These are phyloP conservation scores for Apodemus speciosus DNA, from an alignment of 2,113 vertebrate genomes.

Conservation along the genomic window DNA sequence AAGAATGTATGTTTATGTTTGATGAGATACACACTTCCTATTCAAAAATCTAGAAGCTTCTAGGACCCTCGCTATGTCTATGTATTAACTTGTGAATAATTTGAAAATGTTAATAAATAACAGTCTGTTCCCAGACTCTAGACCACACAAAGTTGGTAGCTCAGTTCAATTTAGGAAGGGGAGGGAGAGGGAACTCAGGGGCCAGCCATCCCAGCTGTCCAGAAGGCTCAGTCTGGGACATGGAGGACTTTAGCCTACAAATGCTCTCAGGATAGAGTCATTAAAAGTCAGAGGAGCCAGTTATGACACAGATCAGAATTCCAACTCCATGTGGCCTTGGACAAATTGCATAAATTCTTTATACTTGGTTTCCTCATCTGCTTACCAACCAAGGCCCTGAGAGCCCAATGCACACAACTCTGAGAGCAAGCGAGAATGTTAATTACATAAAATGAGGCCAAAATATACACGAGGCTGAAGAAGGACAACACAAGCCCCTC, in stretches of 20 bases:
- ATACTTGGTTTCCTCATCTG: background rate
- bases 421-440: accelerated
- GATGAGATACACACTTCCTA: background rate
- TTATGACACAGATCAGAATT: background rate
- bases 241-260: background rate
- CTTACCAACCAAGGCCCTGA: background rate
- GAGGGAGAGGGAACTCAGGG: too few species aligned
- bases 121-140: background rate
- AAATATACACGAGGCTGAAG: background rate
- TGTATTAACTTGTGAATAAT: background rate
- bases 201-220: background rate
- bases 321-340: background rate
- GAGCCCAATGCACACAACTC: accelerated
- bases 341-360: background rate
- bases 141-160: background rate
- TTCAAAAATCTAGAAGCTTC: background rate
- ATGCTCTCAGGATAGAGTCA: background rate
- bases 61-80: background rate
- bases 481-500: accelerated
- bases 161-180: background rate
- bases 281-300: background rate
- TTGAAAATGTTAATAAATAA: background rate
- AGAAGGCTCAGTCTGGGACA: background rate
- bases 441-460: background rate
- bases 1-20: background rate